These are phyloP conservation scores for Aleiodes alternator DNA, from an alignment of 2,888 invertebrate genomes.

Conservation along the genomic window DNA sequence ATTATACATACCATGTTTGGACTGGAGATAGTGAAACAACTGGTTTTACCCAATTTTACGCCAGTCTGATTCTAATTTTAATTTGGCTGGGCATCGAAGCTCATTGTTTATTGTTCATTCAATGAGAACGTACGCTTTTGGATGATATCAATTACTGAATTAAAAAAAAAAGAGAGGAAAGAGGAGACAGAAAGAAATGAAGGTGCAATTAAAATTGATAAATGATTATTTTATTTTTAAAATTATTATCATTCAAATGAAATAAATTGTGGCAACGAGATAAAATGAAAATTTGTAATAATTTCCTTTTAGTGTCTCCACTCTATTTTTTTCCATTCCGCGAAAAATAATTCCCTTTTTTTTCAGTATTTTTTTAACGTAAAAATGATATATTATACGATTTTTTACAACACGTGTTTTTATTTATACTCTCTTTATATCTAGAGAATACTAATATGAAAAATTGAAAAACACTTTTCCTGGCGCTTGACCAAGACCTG, in stretches of 20 bases:
- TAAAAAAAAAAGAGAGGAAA: background rate
- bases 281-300: too few relatives aligned
- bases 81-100: conserved; percentile 6
- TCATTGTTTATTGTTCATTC: conserved; percentile 26
- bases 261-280: background rate
- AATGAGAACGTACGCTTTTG: background rate
- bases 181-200: background rate
- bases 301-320: too few relatives aligned
- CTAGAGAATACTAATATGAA: conserved; percentile 6
- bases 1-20: background rate
- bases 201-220: background rate
- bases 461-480: conserved; percentile 23
- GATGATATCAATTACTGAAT: conserved; percentile 22
- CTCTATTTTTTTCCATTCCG: too few relatives aligned
- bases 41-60: conserved; percentile 23
- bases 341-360: background rate
- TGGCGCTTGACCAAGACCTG: background rate
- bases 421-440: background rate
- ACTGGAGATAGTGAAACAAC: conserved; percentile 15
- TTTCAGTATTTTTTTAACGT: background rate
- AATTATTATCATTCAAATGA: background rate
- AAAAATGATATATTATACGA: background rate
- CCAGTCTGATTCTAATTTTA: conserved; percentile 4
- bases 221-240: conserved; percentile 5
- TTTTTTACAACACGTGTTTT: background rate